These are phyloP conservation scores for Tetranychus urticae DNA, from an alignment of 1,140 invertebrate genomes.

Conservation along the genomic window DNA sequence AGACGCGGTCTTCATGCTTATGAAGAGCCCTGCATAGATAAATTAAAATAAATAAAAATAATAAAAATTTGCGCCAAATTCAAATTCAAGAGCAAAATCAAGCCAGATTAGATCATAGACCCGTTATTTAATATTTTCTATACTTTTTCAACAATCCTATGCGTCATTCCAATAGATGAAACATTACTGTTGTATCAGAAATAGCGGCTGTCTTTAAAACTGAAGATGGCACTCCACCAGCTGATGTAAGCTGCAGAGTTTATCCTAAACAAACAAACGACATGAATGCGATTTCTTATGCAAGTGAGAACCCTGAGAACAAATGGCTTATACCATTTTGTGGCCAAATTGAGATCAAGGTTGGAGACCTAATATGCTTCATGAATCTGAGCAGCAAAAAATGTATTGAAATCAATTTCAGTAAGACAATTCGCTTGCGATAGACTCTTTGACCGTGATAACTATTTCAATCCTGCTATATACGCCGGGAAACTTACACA, in stretches of 20 bases:
- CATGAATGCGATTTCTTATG: not conserved
- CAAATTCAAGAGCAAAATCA: too few species aligned
- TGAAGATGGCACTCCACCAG: not conserved
- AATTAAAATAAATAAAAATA: too few species aligned
- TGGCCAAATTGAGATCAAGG: conserved; percentile 7
- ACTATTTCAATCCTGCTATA: conserved; percentile 11
- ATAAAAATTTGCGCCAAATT: too few species aligned
- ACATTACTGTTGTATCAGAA: not conserved
- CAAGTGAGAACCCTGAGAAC: conserved; percentile 10
- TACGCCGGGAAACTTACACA: conserved; percentile 11
- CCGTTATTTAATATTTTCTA: not conserved
- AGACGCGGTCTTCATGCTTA: too few species aligned
- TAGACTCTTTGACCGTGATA: not conserved
- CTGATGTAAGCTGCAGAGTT: not conserved
- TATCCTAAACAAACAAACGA: not conserved
- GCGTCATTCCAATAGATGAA: not conserved
- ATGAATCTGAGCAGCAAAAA: not conserved
- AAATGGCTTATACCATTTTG: conserved; percentile 13
- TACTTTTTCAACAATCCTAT: not conserved
- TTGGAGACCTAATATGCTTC: not conserved
- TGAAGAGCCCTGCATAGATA: too few species aligned
- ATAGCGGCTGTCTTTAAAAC: not conserved
- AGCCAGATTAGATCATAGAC: too few species aligned
- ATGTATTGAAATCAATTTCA: not conserved
- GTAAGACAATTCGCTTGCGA: not conserved